phyloP scores from a whole-genome alignment of 2,888 invertebrate genomes.

The Tricholauxania praeusta region DNA sequence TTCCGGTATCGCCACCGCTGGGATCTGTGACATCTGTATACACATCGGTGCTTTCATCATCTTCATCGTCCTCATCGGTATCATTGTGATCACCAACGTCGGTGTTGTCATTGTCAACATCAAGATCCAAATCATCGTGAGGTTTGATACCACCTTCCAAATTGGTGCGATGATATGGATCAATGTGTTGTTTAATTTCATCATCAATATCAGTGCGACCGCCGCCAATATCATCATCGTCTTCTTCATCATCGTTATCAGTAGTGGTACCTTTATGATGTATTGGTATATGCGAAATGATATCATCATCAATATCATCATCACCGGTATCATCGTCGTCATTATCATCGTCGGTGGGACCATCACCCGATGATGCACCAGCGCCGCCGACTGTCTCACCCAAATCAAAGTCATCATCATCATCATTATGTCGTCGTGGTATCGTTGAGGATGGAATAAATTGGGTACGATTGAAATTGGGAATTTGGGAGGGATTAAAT shows the following conservation, averaged over 20 bases:
- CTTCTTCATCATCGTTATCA: conserved; percentile 23
- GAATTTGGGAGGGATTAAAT: conserved; percentile 2
- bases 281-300: conserved; percentile 36
- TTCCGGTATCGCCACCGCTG: conserved; percentile 41
- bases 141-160: conserved; percentile 27
- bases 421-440: conserved; percentile 29
- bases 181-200: conserved; percentile 24
- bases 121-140: conserved; percentile 44
- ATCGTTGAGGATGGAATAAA: conserved; percentile 20
- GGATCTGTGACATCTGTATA: conserved; percentile 56
- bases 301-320: conserved; percentile 44
- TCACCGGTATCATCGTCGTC: conserved; percentile 51
- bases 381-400: conserved; percentile 51
- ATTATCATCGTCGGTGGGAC: conserved; percentile 50
- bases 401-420: conserved; percentile 52
- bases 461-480: conserved; percentile 35
- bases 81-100: conserved; percentile 47
- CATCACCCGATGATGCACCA: conserved; percentile 54
- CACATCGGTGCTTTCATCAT: conserved; percentile 54
- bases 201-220: conserved; percentile 43
- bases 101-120: conserved; percentile 42
- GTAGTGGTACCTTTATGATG: conserved; percentile 31
- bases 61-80: conserved; percentile 45
- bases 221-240: conserved; percentile 43
- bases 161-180: conserved; percentile 7